Base-by-base conservation (phyloP, 2,888 invertebrate species). In the Endomychus coccineus region DNA sequence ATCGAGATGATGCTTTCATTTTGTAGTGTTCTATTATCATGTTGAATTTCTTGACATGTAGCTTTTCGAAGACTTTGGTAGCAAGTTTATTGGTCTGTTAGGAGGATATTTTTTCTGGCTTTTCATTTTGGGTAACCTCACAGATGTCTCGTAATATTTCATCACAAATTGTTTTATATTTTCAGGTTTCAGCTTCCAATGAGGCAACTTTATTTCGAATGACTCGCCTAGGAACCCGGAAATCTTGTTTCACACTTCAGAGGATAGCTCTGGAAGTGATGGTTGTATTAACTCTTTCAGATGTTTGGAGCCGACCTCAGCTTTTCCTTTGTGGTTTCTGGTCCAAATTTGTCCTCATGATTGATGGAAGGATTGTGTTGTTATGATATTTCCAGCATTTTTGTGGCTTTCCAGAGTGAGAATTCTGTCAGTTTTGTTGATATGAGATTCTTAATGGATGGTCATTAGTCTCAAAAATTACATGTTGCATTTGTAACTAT, bases 51-150 rank as follows among this genome's bases (percentile, higher is more conserved):
- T 36, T 36, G 12, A 33, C 22, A 10, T 24, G 22, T n/a, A 36
- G 4, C 11, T 36, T 36, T 23, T 36, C 24, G 24, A 37, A 37
- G 7, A 33, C 32, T 24, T 37, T 37, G 16, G 37, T 25, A 25
- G 27, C 11, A 7, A 10, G 10, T 10, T 25, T 25, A 25, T 9
- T 6, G 27, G 27, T 25, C 27, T 7, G n/a, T 7, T 25, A 25
- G 7, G 27, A 25, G 6, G 27, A 25, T 6, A 25, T 10, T 6
- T 25, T 10, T 11, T 25, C 27, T 25, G 27, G 27, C 11, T 25
- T 9, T 25, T 25, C n/a, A n/a, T n/a, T n/a, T n/a, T n/a, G n/a
- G n/a, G n/a, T n/a, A n/a, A n/a, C n/a, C n/a, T n/a, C n/a, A n/a
- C n/a, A n/a, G n/a, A n/a, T n/a, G n/a, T n/a, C n/a, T 25, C 10